Base-by-base conservation (phyloP, 2,113 vertebrate species). In the Phainopepla nitens region DNA sequence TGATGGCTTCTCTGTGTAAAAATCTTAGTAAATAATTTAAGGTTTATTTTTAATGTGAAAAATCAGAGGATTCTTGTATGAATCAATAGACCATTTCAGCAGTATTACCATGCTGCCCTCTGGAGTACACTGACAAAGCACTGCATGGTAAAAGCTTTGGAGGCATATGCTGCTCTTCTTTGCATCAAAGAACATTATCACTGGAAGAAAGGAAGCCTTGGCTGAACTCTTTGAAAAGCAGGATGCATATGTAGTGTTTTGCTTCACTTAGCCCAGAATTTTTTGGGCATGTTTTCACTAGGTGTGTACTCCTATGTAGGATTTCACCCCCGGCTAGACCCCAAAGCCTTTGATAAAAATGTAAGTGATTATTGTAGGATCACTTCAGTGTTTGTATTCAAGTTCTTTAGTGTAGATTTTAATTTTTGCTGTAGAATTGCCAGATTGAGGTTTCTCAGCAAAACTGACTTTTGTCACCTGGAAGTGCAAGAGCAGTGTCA, bases 81-180 rank as follows among this genome's bases (percentile, higher is more conserved):
- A 70, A 35, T 78, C 64, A 41, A 19, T 12, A 20, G 89, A 81
- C 35, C 28, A 81, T 81, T 57, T 94, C 90, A 94, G 64, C 39
- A 25, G 57, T 49, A 97, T 95, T 91, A 83, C 98, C 97, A 97
- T 92, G 94, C 97, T 97, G 98, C 98, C 98, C 98, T 96, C 98
- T 98, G 95, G 97, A 97, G 98, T 94, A 83, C 96, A 83, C 58
- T 23, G 65, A n/a, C 66, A 80, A 62, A 90, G 45, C 42, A 29
- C 27, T 28, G 20, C 6, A 2, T 15, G 35, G 27, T 15, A 8
- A 27, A 60, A 73, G 23, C 53, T 82, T 76, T 45, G 17, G 2
- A 72, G 23, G 53, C 23, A 36, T 91, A 45, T 91, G 65, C 60
- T 73, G 16, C 7, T 84, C 53, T 36, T 70, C 19, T 66, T 35